These are phyloP conservation scores for Cichlasoma orientale DNA, from an alignment of 2,797 vertebrate species.

Conservation along the genomic window DNA sequence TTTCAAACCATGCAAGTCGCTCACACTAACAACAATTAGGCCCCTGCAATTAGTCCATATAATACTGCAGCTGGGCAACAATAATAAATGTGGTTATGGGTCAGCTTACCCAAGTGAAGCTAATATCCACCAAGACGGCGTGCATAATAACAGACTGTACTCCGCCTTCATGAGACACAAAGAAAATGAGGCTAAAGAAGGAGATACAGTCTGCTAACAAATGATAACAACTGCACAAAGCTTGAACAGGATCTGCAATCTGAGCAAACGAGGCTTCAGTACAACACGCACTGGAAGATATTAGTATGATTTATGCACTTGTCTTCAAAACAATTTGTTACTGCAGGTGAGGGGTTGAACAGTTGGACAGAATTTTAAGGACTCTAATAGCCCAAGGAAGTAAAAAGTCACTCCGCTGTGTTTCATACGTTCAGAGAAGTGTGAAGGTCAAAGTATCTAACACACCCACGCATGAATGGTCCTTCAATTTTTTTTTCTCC, in stretches of 20 bases:
- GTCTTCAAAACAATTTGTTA: constrained; percentile 44
- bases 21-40: constrained; percentile 52
- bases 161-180: constrained; percentile 47
- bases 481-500: neutral
- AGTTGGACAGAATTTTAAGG: constrained; percentile 49
- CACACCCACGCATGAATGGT: constrained; percentile 35
- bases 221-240: constrained; percentile 23
- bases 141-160: constrained; percentile 52
- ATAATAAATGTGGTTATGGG: constrained; percentile 56
- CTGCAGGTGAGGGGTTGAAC: constrained; percentile 39
- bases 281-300: constrained; percentile 42
- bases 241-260: constrained; percentile 25
- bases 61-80: constrained; percentile 42
- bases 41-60: constrained; percentile 59
- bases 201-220: constrained; percentile 12
- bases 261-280: constrained; percentile 28
- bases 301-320: constrained; percentile 58
- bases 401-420: constrained; percentile 38
- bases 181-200: constrained; percentile 14
- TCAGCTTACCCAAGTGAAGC: constrained; percentile 53
- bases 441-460: constrained; percentile 56
- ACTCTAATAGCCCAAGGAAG: constrained; percentile 52
- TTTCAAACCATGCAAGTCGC: constrained; percentile 24
- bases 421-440: constrained; percentile 40
- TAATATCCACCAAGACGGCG: constrained; percentile 46